Base-by-base conservation (phyloP, 2,888 invertebrate genomes). In the Coleophora deauratella region DNA sequence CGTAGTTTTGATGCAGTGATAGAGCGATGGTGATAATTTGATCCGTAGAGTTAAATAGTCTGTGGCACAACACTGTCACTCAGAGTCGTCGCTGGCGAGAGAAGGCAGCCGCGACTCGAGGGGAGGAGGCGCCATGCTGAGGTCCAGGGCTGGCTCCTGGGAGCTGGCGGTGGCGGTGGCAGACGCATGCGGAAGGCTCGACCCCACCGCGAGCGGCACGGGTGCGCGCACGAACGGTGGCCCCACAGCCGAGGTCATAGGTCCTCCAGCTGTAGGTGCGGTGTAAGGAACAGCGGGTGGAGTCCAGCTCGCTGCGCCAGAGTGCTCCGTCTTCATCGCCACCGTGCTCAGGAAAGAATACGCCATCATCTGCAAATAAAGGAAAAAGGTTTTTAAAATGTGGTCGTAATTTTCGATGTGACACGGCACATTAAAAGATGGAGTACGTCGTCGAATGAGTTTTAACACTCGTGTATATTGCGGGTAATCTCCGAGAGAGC, bases 291-390 rank as follows among this genome's bases (percentile, higher is more conserved):
- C 6, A 21, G 21, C 3, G 21, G 21, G 21, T 3, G 21, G 21
- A 3, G 21, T 47, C 54, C 47, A 56, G 42, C 49, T 51, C 40
- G 45, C 54, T 37, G 51, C 57, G 43, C 44, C 34, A n/a, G 41
- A 11, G 3, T 21, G 53, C 53, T 70, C 74, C 21, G 73, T 62
- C 51, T 71, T 72, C 59, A 65, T 61, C 31, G 67, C 69, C 45
- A 71, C 53, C 42, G 86, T 72, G 54, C 79, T 82, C 54, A 86
- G 61, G 55, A 84, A 86, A 48, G 86, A 86, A 59, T 85, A 86
- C 60, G 85, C 78, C 86, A 86, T 86, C 85, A 86, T 85, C 86
- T 86, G 84, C 39, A 61, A 65, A 72, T 59, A 74, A 64, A 21
- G 21, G 6, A 6, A 21, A 21, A 21, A 21, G 21, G 21, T 6